Percentiles rank a stretch among this genome's conserved stretches.
Conservation (phyloP, 92 coral and sea anemone genomes). For the Porites lobata region DNA sequence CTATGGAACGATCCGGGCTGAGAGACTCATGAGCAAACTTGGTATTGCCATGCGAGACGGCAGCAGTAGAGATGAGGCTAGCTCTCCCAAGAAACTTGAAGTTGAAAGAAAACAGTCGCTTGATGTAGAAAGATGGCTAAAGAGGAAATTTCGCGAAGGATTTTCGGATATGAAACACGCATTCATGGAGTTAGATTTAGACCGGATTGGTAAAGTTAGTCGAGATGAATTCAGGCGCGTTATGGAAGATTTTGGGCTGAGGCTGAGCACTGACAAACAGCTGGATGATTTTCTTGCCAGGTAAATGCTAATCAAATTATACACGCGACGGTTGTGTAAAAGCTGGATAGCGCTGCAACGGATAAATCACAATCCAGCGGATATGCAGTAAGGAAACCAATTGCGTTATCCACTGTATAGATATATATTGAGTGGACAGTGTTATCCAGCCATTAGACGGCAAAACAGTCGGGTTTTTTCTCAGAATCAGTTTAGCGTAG, state of each 20-base stretch:
- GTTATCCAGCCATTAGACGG: no score
- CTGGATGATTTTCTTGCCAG: conserved; percentile 96
- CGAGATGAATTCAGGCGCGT: conserved; percentile 89
- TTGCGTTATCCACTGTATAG: no score
- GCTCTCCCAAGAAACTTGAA: conserved; percentile 93
- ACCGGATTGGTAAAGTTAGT: conserved; percentile 93
- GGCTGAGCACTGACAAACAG: conserved; percentile 85
- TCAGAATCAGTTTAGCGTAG: no score
- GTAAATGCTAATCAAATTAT: conserved; percentile 37
- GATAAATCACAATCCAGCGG: no score
- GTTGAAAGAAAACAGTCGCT: conserved; percentile 84
- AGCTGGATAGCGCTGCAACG: no score
- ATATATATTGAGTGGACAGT: no score
- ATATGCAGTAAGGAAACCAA: no score
- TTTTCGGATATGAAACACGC: conserved; percentile 99
- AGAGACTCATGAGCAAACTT: conserved; percentile 85
- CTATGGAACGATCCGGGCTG: conserved; percentile 93
- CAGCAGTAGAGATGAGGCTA: conserved; percentile 63
- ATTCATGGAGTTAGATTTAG: conserved; percentile 94
- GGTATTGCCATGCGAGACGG: conserved; percentile 85
- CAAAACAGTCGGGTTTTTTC: no score
- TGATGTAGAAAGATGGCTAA: conserved; percentile 95
- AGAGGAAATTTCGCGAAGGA: conserved; percentile 92
- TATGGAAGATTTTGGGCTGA: conserved; percentile 88
- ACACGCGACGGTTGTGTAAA: no score